Evolutionary conservation across 2,113 vertebrate genomes (phyloP).

Genomic region (Tetraodon nigroviridis): DNA sequence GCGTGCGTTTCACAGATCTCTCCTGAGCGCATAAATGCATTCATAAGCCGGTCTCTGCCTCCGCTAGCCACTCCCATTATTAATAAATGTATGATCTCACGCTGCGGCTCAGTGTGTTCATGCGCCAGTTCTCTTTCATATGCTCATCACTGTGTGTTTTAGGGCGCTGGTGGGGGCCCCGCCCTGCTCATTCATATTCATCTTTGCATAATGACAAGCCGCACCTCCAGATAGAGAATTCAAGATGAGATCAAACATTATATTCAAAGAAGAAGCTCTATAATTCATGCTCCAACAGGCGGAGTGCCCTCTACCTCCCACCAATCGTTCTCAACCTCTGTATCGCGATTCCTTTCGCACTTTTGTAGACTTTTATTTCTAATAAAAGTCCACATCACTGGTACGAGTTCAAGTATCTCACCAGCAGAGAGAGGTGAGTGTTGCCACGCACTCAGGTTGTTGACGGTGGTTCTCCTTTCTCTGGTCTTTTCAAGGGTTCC

Average conservation of each 20-base stretch:
- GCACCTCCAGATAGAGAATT: constrained; percentile 52
- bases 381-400: too few species aligned
- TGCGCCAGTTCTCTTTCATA: constrained; percentile 54
- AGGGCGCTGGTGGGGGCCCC: constrained; percentile 38
- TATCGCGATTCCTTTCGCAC: neutral
- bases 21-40: constrained; percentile 65
- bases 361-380: too few species aligned
- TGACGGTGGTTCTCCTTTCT: neutral
- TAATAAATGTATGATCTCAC: constrained; percentile 71
- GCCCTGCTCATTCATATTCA: constrained; percentile 69
- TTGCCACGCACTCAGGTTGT: neutral
- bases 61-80: constrained; percentile 66
- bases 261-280: constrained; percentile 56
- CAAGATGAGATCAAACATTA: constrained; percentile 65
- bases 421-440: neutral
- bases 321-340: neutral
- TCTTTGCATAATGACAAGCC: constrained; percentile 58
- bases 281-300: constrained; percentile 52
- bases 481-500: constrained; percentile 79
- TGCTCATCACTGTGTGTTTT: constrained; percentile 61
- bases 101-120: constrained; percentile 35
- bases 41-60: constrained; percentile 51
- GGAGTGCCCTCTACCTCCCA: constrained; percentile 32
- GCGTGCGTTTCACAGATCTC: constrained; percentile 46
- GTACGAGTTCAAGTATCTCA: too few species aligned